These are phyloP conservation scores for Gisinianus flammeolus DNA, from an alignment of 2,888 invertebrate genomes.

Conservation along the genomic window DNA sequence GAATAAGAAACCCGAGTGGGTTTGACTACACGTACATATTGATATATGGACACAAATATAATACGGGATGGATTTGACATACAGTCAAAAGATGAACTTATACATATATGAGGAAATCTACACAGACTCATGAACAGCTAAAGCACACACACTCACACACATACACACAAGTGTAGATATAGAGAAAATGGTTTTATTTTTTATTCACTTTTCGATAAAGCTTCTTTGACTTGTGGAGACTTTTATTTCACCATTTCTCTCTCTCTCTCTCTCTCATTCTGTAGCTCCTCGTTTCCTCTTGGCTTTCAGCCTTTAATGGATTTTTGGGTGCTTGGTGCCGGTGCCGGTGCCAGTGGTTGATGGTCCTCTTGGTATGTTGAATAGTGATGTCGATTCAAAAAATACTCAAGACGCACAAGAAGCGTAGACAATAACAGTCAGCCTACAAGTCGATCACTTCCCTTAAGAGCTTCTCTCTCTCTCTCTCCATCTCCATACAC, in stretches of 20 bases:
- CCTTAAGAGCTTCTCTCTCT: constrained; percentile 28
- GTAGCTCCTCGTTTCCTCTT: constrained; percentile 18
- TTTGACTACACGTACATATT: too few relatives aligned
- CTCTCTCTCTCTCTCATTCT: constrained; percentile 11
- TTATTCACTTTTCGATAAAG: constrained; percentile 1
- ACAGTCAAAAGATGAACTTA: too few relatives aligned
- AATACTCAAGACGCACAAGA: constrained; percentile 6
- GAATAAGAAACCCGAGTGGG: too few relatives aligned
- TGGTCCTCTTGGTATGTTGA: not conserved
- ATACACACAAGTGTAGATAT: too few relatives aligned
- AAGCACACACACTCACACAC: too few relatives aligned
- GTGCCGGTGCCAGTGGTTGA: not conserved
- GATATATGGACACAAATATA: too few relatives aligned
- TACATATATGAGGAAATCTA: too few relatives aligned
- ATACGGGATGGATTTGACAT: too few relatives aligned
- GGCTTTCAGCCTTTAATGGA: constrained; percentile 35
- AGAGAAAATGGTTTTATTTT: not conserved
- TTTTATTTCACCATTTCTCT: constrained; percentile 10
- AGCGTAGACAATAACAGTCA: not conserved
- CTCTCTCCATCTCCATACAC: not conserved
- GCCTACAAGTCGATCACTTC: constrained; percentile 36
- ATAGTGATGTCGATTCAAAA: not conserved
- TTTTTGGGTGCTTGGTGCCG: constrained; percentile 23
- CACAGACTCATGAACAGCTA: too few relatives aligned
- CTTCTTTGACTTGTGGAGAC: constrained; percentile 9